Evolutionary conservation across 1,140 invertebrate species (phyloP), one percentile per base, ranked within the genome.

Genomic region (Drosophila auraria): DNA sequence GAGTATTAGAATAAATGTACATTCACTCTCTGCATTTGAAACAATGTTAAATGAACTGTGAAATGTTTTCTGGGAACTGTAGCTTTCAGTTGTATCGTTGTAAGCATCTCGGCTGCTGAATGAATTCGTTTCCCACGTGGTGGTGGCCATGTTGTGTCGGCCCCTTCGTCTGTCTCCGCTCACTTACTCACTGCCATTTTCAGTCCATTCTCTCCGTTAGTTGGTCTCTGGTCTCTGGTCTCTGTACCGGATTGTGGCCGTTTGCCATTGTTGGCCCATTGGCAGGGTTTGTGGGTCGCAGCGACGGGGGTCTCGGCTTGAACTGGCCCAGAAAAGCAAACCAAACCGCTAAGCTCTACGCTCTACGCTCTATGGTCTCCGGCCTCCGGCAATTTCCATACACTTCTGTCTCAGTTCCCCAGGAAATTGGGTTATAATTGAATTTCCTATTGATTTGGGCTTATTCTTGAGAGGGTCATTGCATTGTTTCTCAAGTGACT

Each of bases 91-190:
- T 45, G 17, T 64, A 56, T 25, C 58, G 33, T 36, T 36, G 33
- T 36, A 30, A 30, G 27, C 6, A 36, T 57, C 14, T 58, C 47
- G 49, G 62, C 49, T 36, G 69, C 56, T 64, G 64, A 77, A 68
- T 75, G 70, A 70, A 82, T 79, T 75, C 30, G 69, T 76, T 87
- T 87, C 80, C 82, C 83, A 87, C 83, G 83, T 86, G 79, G 62
- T 69, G 54, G 60, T 69, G 54, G 60, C 51, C 44, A 56, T 64
- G 70, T 56, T 56, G 54, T 56, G 49, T 59, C 42, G 60, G 56
- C 33, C 56, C 51, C 23, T 23, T 38, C 36, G 36, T 49, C 45
- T 12, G 50, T 33, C 63, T 82, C 74, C 62, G 65, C 27, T 72
- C 63, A 57, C 66, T 64, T 51, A 80, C 49, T 61, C 58, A 42